Conservation (phyloP, 1,140 invertebrate genomes). For the Megalonaias nervosa region DNA sequence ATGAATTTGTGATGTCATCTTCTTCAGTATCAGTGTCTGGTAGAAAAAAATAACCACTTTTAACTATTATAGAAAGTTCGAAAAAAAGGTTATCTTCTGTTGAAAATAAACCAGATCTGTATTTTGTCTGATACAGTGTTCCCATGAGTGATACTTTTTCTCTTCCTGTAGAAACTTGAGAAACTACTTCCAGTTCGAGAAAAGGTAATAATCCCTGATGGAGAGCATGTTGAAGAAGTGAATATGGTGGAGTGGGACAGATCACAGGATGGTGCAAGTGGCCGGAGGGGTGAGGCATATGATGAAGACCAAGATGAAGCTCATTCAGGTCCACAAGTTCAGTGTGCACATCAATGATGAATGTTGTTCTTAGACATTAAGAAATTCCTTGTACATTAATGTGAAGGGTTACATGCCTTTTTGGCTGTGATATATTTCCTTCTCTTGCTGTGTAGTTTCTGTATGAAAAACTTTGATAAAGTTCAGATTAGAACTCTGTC, state of each 20-base stretch:
- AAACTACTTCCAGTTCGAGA: constrained; percentile 80
- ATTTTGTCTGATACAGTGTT: not conserved
- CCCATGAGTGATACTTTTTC: not conserved
- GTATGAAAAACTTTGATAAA: too few species aligned
- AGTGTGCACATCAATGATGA: constrained; percentile 88
- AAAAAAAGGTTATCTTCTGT: too few species aligned
- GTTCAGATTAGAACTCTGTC: too few species aligned
- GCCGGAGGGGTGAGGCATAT: constrained; percentile 83
- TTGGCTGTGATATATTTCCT: too few species aligned
- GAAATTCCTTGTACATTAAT: too few species aligned
- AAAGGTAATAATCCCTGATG: constrained; percentile 78
- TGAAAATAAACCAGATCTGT: too few species aligned
- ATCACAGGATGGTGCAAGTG: constrained; percentile 73
- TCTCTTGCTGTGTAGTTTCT: too few species aligned
- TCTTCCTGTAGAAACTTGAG: constrained; percentile 77
- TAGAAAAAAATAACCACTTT: too few species aligned
- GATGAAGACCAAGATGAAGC: constrained; percentile 72
- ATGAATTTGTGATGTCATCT: too few species aligned
- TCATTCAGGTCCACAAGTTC: constrained; percentile 77
- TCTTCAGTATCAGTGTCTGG: too few species aligned
- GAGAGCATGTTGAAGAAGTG: constrained; percentile 87
- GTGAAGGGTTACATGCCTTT: too few species aligned
- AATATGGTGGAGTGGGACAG: constrained; percentile 84
- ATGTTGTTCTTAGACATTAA: not conserved
- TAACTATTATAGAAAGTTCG: too few species aligned